phyloP scores from a whole-genome alignment of 1,140 invertebrate species.

The Teleopsis dalmanni region DNA sequence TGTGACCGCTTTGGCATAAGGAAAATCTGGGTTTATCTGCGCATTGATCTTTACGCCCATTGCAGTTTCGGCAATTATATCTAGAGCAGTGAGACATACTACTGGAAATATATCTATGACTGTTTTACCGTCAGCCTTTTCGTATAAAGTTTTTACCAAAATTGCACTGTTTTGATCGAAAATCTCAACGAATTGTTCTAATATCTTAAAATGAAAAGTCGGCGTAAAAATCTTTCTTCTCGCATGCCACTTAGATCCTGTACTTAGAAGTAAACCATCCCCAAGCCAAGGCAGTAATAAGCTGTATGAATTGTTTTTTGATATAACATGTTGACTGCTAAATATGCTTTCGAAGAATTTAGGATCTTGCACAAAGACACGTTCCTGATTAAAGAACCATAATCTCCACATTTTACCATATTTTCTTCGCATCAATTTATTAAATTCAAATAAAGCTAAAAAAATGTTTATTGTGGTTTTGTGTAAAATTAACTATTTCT shows the following conservation, averaged over 20 bases:
- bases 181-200: constrained; percentile 65
- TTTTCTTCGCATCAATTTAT: not conserved
- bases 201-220: constrained; percentile 77
- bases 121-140: constrained; percentile 35
- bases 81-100: constrained; percentile 30
- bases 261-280: constrained; percentile 42
- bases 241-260: constrained; percentile 34
- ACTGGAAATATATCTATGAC: constrained; percentile 24
- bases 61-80: constrained; percentile 56
- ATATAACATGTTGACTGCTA: constrained; percentile 27
- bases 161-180: constrained; percentile 62
- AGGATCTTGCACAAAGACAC: constrained; percentile 41
- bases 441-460: constrained; percentile 19
- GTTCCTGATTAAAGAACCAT: constrained; percentile 49
- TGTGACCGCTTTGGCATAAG: constrained; percentile 62
- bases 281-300: constrained; percentile 44
- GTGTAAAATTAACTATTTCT: not conserved
- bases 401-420: constrained; percentile 48
- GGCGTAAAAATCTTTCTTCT: constrained; percentile 57
- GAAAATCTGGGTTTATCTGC: constrained; percentile 56
- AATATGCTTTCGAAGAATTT: constrained; percentile 25
- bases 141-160: constrained; percentile 50
- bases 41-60: constrained; percentile 69
- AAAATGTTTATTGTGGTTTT: not conserved
- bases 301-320: constrained; percentile 37